Percentiles rank a stretch among this genome's conserved stretches.
Evolutionary conservation across 2,888 invertebrate species (phyloP).

Genomic region (Drosophila kokeensis): DNA sequence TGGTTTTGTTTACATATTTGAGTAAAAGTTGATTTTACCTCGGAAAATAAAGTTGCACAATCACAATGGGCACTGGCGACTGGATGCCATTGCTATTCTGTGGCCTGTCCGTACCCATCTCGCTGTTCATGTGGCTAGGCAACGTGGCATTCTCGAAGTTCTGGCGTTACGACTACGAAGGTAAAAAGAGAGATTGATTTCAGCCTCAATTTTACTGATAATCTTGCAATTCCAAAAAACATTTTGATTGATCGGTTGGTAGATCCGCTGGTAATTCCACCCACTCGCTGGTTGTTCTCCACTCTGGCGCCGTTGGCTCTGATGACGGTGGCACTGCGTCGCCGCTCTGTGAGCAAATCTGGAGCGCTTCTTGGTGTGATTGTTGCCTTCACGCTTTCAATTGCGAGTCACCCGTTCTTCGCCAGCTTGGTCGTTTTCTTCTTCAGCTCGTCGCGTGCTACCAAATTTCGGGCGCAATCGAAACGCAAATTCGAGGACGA

Average conservation of each 20-base stretch:
- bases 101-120: conserved; percentile 90
- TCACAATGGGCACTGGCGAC: conserved; percentile 43
- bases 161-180: conserved; percentile 86
- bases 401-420: conserved; percentile 92
- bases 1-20: conserved; percentile 53
- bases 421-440: conserved; percentile 91
- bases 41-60: background rate
- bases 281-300: conserved; percentile 84
- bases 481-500: conserved; percentile 91
- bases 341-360: conserved; percentile 89
- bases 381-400: conserved; percentile 91
- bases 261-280: conserved; percentile 82
- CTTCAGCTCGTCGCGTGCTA: conserved; percentile 91
- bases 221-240: background rate
- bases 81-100: conserved; percentile 88
- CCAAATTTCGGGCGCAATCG: conserved; percentile 89
- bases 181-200: conserved; percentile 79
- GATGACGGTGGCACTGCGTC: conserved; percentile 88
- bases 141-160: conserved; percentile 89
- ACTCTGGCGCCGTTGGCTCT: conserved; percentile 87
- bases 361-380: conserved; percentile 90
- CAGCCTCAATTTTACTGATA: conserved; percentile 13
- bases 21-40: conserved; percentile 21
- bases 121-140: conserved; percentile 91
- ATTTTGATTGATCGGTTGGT: background rate